Evolutionary conservation across 2,888 invertebrate genomes (phyloP).

Genomic region (Schizotus pectinicornis): DNA sequence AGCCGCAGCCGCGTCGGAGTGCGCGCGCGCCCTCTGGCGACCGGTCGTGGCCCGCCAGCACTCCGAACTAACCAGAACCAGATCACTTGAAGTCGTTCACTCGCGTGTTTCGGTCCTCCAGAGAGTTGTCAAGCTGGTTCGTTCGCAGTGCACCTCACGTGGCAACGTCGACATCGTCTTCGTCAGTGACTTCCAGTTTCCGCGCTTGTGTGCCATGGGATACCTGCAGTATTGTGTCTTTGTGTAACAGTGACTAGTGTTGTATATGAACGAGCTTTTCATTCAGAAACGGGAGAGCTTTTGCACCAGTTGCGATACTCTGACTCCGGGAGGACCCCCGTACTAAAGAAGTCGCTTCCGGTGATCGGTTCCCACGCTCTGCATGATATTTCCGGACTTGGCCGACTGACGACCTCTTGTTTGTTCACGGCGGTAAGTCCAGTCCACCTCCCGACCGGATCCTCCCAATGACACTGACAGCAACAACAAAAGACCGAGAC

Average conservation of each 20-base stretch:
- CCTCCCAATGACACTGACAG: too few species aligned
- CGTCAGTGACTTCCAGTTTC: not conserved
- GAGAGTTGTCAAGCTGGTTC: conserved; percentile 28
- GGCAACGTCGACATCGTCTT: conserved; percentile 35
- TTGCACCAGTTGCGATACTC: not conserved
- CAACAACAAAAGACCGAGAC: too few species aligned
- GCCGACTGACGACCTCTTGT: conserved; percentile 7
- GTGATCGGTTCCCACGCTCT: conserved; percentile 1
- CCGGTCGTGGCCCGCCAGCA: conserved; percentile 27
- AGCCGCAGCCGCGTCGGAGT: conserved; percentile 38
- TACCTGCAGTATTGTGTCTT: conserved; percentile 26
- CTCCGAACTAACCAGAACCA: conserved; percentile 39
- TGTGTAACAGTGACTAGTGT: conserved; percentile 11
- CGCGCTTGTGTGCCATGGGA: conserved; percentile 33
- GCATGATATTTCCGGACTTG: conserved; percentile 2
- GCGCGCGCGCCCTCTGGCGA: conserved; percentile 43
- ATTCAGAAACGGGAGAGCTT: too few species aligned
- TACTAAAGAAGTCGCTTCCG: not conserved
- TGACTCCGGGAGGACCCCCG: not conserved
- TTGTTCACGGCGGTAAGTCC: conserved; percentile 30
- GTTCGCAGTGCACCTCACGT: conserved; percentile 41
- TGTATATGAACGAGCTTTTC: conserved; percentile 9
- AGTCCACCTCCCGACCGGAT: conserved; percentile 13
- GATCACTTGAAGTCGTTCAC: conserved; percentile 51
- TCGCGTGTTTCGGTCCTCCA: conserved; percentile 39